Base-by-base conservation (phyloP, 2,113 vertebrate genomes). In the Uria aalge region DNA sequence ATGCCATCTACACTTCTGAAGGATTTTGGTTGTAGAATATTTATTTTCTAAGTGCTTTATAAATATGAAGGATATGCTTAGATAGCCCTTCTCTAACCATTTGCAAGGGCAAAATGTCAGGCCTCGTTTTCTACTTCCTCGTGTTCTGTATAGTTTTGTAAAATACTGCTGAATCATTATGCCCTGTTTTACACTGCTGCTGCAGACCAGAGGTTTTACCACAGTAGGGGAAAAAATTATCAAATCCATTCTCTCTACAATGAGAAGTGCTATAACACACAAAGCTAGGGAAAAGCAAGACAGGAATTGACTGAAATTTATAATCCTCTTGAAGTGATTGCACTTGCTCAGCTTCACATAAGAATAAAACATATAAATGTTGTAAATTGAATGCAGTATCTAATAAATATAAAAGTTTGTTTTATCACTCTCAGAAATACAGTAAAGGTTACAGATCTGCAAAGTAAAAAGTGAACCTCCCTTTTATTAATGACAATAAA, bases 181-280 rank as follows among this genome's bases (percentile, higher is more conserved):
- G 48, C 1, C 10, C 13, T 19, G 6, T 57, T 92, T 48, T 57
- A 74, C 6, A 66, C 23, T 4, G 7, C 32, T 80, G 24, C 38
- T 84, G 45, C 29, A 66, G 32, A 67, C 36, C 5, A 81, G 6
- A 81, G 12, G 4, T 17, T 38, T 72, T 53, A 77, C 50, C 34
- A 47, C 30, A 53, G 12, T 2, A 27, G 8, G 5, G 7, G 4
- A 2, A 15, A 26, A 56, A 79, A 41, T 6, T 0, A 81, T 77
- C 7, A 1, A 48, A 55, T 16, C 41, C 34, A 50, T 86, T 74
- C 16, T 64, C 8, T 62, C 56, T 57, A 34, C 41, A 63, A 2
- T 19, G 1, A 72, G 20, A 68, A 47, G 9, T 27, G 9, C 34
- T 72, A 12, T 57, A 64, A 91, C 40, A 67, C 14, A 79, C 11